These are phyloP conservation scores for Brienomyrus longianalis DNA, from an alignment of 2,113 vertebrate genomes.

Conservation along the genomic window DNA sequence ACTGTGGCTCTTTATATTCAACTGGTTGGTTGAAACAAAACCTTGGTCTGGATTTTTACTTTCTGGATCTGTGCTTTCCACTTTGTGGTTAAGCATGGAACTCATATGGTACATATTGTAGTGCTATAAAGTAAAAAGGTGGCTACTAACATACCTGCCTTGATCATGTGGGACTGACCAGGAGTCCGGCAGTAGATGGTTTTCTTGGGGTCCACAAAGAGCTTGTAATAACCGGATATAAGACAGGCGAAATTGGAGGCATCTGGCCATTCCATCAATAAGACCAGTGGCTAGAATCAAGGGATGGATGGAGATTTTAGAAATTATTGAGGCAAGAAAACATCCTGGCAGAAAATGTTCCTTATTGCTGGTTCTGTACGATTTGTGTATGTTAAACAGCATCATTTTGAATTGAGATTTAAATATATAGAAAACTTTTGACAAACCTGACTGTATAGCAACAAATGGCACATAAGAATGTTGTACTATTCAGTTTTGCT, in stretches of 20 bases:
- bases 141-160: slow-evolving; percentile 83
- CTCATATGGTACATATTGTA: not conserved
- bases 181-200: slow-evolving; percentile 78
- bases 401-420: not conserved
- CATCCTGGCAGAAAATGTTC: not conserved
- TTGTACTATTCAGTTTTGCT: not conserved
- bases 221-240: slow-evolving; percentile 93
- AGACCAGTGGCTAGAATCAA: slow-evolving; percentile 73
- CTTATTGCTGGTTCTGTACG: not conserved
- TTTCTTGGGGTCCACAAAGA: slow-evolving; percentile 91
- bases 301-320: slow-evolving; percentile 27
- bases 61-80: not conserved
- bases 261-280: slow-evolving; percentile 98
- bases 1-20: not conserved
- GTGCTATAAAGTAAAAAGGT: slow-evolving; percentile 25
- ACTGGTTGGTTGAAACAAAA: not conserved
- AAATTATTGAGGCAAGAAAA: not conserved
- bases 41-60: not conserved
- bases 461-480: not conserved
- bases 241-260: slow-evolving; percentile 94
- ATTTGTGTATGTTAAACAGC: not conserved
- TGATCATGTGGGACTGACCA: slow-evolving; percentile 86
- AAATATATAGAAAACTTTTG: not conserved
- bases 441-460: not conserved
- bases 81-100: not conserved